phyloP scores from a whole-genome alignment of 2,113 vertebrate genomes.

The Callorhinus ursinus region DNA sequence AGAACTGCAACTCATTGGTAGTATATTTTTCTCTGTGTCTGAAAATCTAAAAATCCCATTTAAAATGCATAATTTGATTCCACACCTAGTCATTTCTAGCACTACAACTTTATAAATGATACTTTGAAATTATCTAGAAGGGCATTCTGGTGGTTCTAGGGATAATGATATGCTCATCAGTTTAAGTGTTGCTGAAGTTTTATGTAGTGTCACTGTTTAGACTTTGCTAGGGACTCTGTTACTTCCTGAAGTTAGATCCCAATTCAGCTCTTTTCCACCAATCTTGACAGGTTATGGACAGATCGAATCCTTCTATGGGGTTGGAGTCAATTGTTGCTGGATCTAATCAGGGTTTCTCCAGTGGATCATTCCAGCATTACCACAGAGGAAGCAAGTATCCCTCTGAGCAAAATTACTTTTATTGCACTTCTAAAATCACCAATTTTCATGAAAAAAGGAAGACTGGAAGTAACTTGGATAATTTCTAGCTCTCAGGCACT shows the following conservation, averaged over 20 bases:
- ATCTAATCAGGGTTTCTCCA: not conserved
- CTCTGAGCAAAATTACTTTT: not conserved
- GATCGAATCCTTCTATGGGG: not conserved
- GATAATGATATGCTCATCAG: not conserved
- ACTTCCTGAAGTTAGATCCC: not conserved
- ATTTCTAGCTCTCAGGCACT: conserved; percentile 4
- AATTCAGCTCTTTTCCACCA: not conserved
- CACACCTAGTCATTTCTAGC: not conserved
- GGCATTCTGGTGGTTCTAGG: not conserved
- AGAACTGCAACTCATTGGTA: not conserved
- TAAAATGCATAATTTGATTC: conserved; percentile 22
- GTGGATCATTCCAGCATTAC: not conserved
- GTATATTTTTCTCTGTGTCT: not conserved
- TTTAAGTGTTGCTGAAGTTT: not conserved
- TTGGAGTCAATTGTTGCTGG: not conserved
- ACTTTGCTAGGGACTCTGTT: not conserved
- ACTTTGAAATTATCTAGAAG: not conserved
- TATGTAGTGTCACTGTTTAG: not conserved
- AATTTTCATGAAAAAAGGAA: conserved; percentile 39
- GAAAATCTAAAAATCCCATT: conserved; percentile 25
- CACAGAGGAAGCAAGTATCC: not conserved
- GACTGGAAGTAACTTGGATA: not conserved
- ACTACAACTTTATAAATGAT: not conserved
- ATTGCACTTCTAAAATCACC: not conserved
- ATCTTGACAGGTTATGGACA: not conserved